These are phyloP conservation scores for Anodontia alba DNA, from an alignment of 2,888 invertebrate genomes.

Conservation along the genomic window DNA sequence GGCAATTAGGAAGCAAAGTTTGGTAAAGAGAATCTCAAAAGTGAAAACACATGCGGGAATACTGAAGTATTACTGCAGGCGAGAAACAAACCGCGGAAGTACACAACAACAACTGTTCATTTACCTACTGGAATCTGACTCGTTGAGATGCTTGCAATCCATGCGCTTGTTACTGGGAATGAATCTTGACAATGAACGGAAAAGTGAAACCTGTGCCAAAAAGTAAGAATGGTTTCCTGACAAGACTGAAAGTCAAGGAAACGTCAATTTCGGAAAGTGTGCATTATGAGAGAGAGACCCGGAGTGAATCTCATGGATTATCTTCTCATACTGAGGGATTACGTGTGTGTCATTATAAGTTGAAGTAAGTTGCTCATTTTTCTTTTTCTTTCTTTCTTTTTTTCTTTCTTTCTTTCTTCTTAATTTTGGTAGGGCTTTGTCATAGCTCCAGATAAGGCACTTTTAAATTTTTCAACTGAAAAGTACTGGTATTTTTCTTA, in stretches of 20 bases:
- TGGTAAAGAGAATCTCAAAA: background rate
- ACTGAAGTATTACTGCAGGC: background rate
- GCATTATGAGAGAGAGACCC: slow-evolving; percentile 2
- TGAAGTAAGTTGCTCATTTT: slow-evolving; percentile 55
- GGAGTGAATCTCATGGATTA: background rate
- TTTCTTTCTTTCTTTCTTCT: too few species aligned
- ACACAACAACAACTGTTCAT: slow-evolving; percentile 1
- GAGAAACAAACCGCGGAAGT: background rate
- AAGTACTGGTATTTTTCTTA: too few species aligned
- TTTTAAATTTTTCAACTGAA: too few species aligned
- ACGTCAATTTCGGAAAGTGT: slow-evolving; percentile 4
- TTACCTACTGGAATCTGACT: slow-evolving; percentile 8
- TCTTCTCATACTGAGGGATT: slow-evolving; percentile 43
- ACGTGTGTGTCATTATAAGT: slow-evolving; percentile 62
- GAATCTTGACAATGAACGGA: slow-evolving; percentile 14
- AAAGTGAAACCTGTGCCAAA: slow-evolving; percentile 2
- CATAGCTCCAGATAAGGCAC: too few species aligned
- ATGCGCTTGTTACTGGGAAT: background rate
- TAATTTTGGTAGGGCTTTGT: too few species aligned
- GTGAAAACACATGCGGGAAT: slow-evolving; percentile 1
- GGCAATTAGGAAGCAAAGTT: slow-evolving; percentile 7
- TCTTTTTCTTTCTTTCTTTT: too few species aligned
- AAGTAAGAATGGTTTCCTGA: slow-evolving; percentile 9
- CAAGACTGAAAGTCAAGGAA: background rate
- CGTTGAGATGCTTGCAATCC: slow-evolving; percentile 10